These are phyloP conservation scores for Bucorvus abyssinicus DNA, from an alignment of 2,797 vertebrate species.

Conservation along the genomic window DNA sequence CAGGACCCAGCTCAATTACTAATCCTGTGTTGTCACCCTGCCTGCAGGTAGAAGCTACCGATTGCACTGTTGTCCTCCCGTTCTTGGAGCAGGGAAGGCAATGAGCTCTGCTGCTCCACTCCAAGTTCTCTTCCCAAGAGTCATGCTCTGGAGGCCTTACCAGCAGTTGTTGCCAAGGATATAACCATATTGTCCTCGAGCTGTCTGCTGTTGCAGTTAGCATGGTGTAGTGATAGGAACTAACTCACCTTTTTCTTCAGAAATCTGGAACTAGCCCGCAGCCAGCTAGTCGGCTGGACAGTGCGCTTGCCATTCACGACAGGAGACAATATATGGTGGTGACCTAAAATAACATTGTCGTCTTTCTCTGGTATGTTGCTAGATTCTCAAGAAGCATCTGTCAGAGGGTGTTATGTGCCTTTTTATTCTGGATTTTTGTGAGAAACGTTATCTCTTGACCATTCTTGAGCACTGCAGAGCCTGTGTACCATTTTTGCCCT, in stretches of 20 bases:
- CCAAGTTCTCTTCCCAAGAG: neutral
- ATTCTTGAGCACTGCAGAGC: neutral
- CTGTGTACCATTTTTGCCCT: neutral
- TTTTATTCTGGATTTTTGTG: neutral
- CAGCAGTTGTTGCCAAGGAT: neutral
- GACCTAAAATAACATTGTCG: neutral
- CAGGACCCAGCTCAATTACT: neutral
- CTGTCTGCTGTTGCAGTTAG: neutral
- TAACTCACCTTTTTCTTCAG: neutral
- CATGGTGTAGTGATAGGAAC: fast-evolving
- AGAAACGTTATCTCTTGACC: neutral
- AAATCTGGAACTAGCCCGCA: too few relatives aligned
- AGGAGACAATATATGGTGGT: neutral
- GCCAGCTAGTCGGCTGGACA: neutral
- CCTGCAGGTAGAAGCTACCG: neutral
- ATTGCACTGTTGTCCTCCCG: fast-evolving
- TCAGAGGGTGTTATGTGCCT: neutral
- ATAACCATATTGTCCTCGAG: neutral
- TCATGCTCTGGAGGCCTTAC: neutral
- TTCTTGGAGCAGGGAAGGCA: neutral
- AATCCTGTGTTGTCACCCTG: neutral
- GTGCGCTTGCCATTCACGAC: fast-evolving
- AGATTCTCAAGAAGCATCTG: neutral
- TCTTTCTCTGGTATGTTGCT: neutral
- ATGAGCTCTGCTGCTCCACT: neutral